Base-by-base conservation (phyloP, 2,797 vertebrate species). In the Siniperca obscura region DNA sequence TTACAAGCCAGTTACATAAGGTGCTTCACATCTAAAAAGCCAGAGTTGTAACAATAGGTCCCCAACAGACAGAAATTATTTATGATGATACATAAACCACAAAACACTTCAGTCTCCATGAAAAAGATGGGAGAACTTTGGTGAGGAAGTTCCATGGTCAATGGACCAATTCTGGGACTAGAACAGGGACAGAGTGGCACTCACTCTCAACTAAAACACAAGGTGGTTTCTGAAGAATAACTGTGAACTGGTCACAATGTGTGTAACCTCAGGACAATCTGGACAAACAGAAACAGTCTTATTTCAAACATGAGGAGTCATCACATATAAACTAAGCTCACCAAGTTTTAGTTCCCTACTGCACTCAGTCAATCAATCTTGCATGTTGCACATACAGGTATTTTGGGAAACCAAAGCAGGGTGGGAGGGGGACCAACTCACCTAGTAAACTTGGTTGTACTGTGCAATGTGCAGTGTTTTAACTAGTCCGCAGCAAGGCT, bases 11-110 rank as follows among this genome's bases (percentile, higher is more conserved):
- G 67, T 87, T 80, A 75, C 60, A 71, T 78, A 74, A 81, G 48
- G 42, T 50, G 34, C 27, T 70, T 80, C 48, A 40, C 36, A 76
- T 84, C 46, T 79, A 74, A 78, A 89, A 83, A 80, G 40, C n/a
- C n/a, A 6, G 25, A 14, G 25, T 74, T 75, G 38, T 61, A 81
- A 80, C 48, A 73, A 78, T 53, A 82, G 2, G n/a, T 73, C 67
- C 56, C 80, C 70, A 67, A 69, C 60, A 81, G 64, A 81, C 48
- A 77, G 61, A 79, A 62, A 76, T 81, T 59, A 85, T 82, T 84
- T 60, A 80, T 80, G 40, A 70, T 48, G 34, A 83, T 64, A 67
- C 25, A 82, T 64, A 76, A 78, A 89, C 48, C 57, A 80, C 71
- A 84, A 81, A 83, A 89, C 78, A 55, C 72, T 78, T 73, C 14